Evolutionary conservation across 2,888 invertebrate genomes (phyloP), one percentile per base, ranked within the genome.

Genomic region (Pheosia tremula): DNA sequence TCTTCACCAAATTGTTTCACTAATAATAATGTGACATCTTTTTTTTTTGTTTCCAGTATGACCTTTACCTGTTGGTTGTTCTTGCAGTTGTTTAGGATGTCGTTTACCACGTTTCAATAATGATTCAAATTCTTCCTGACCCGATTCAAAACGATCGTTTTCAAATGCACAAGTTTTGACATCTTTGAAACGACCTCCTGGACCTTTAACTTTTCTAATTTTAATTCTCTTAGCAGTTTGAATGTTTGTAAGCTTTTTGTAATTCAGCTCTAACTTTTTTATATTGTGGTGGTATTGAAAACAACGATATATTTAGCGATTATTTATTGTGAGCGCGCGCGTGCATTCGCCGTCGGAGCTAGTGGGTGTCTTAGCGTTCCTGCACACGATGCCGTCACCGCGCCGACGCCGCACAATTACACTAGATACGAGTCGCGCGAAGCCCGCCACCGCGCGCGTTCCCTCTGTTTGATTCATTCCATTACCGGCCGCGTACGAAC

Each of bases 331-430:
- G n/a, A n/a, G n/a, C n/a, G n/a, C n/a, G n/a, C n/a, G n/a, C n/a
- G n/a, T n/a, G n/a, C n/a, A n/a, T n/a, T n/a, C n/a, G n/a, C n/a
- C n/a, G n/a, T n/a, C n/a, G n/a, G n/a, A n/a, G n/a, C n/a, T n/a
- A n/a, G n/a, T n/a, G n/a, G n/a, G n/a, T n/a, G n/a, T n/a, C 24
- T 24, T 24, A 64, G 57, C 52, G 64, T 61, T 63, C 59, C 59
- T 62, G 62, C 59, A 62, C 62, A 59, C 57, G 62, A 60, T 58
- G 57, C 61, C 61, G 61, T 56, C 61, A 58, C 61, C 61, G 61
- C 61, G 60, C 60, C 60, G 60, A 37, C 43, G 57, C 57, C 57
- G 57, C 38, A 39, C 57, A 49, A 45, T 57, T 57, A 57, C 57
- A 57, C 57, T 57, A 57, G 57, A 57, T 57, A 57, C 57, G 57